Base-by-base conservation (phyloP, 1,140 invertebrate genomes). In the Dolichoris vasculosae region DNA sequence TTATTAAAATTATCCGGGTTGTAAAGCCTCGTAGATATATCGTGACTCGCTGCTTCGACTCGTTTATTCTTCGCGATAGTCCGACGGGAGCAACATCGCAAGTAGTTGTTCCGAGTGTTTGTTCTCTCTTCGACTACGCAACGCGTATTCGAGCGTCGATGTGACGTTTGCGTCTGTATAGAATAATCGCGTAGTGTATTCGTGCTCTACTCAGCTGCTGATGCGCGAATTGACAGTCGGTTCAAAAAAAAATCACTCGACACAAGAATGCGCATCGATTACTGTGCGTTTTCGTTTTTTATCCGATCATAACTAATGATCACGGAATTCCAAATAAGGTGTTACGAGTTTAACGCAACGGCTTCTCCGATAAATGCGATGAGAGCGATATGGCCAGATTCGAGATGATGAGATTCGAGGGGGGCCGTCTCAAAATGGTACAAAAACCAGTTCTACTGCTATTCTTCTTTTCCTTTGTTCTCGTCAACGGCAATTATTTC, bases 401-500 rank as follows among this genome's bases (percentile, higher is more conserved):
- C 63, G 73, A 83, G 75, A 86, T 86, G 79, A 82, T 86, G 63
- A 79, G 79, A 69, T 69, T 51, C n/a, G 40, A 67, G 30, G 35
- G 30, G n/a, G 11, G 26, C 59, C 26, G 55, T 63, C 59, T 30
- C 35, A 67, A 43, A 78, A 59, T 35, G 73, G n/a, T 73, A 63
- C 67, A 59, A 32, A 64, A 69, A 43, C n/a, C 76, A n/a, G 43
- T 0, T 78, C 76, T 78, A 40, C 30, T 78, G 40, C 38, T 84
- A n/a, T 30, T 75, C 4, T 32, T 64, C 20, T n/a, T 81, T 9
- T 88, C 86, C 59, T 75, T 87, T 30, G 46, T 69, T 71, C 69
- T 86, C 23, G 89, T 88, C 35, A 78, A 85, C 63, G 88, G 86
- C 76, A 92, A 89, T 90, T 92, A 92, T 86, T 93, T 93, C 84